phyloP scores from a whole-genome alignment of 2,797 vertebrate genomes.

The Lagocephalus sceleratus region DNA sequence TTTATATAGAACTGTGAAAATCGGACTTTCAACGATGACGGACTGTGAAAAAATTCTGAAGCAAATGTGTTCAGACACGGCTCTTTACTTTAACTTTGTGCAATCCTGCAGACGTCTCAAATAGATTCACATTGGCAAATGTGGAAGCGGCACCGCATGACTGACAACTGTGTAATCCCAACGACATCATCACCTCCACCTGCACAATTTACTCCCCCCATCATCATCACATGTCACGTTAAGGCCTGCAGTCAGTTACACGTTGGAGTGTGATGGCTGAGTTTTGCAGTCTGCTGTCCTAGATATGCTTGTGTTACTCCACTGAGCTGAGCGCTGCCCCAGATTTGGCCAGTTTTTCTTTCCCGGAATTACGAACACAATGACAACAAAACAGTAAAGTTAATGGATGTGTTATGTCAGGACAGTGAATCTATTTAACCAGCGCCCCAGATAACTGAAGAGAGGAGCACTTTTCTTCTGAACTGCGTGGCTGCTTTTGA shows the following conservation, averaged over 20 bases:
- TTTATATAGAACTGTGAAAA: too few species aligned
- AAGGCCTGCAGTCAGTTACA: neutral
- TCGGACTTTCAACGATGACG: too few species aligned
- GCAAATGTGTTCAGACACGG: too few species aligned
- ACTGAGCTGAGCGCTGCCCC: conserved; percentile 22
- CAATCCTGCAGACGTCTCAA: too few species aligned
- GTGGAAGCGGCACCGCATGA: too few species aligned
- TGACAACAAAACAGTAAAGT: conserved; percentile 10
- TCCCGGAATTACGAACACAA: conserved; percentile 22
- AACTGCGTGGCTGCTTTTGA: neutral
- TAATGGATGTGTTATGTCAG: conserved; percentile 36
- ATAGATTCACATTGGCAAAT: neutral
- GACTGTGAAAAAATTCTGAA: too few species aligned
- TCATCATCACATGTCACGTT: neutral
- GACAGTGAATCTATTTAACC: neutral
- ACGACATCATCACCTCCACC: too few species aligned
- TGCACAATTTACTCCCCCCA: too few species aligned
- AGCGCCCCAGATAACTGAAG: conserved; percentile 31
- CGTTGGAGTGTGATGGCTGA: conserved; percentile 1
- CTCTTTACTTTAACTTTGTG: too few species aligned
- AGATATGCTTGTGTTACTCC: conserved; percentile 52
- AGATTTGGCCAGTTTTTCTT: conserved; percentile 39
- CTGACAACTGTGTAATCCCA: too few species aligned
- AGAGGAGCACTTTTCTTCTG: neutral
- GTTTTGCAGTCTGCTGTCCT: conserved; percentile 43